Evolutionary conservation across 2,888 invertebrate species (phyloP), one percentile per base, ranked within the genome.

Genomic region (Catocala nupta): DNA sequence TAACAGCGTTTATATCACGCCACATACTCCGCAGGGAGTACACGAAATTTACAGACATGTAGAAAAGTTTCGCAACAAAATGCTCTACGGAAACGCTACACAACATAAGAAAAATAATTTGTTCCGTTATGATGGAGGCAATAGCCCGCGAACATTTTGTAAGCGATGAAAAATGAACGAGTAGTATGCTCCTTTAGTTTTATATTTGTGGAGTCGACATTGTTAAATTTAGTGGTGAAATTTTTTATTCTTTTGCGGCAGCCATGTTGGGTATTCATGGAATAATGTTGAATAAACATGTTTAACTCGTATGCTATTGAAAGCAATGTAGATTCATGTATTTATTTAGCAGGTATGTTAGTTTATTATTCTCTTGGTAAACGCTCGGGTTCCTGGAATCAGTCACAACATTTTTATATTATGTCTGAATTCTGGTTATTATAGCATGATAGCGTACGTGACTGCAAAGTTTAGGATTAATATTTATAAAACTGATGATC

Each of bases 131-230:
- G 70, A 63, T 73, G 73, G 74, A 76, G 70, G 75, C 77, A 80
- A 81, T 80, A 82, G 78, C 76, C 69, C 57, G 63, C 65, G 73
- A 80, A 77, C 81, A 82, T 74, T 81, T 80, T 77, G 77, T 77
- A 75, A 62, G 39, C 65, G 64, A 73, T 82, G 83, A 82, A 78
- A 79, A 81, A 84, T 85, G 80, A 63, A 78, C 71, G 68, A 70
- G 68, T 68, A 72, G 73, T 72, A 71, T 64, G 56, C 71, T 71
- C 55, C 69, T 74, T 63, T 68, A 65, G 68, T 75, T 76, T 73
- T 51, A 39, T 51, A 51, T 51, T 51, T 39, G 33, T n/a, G 34
- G 51, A n/a, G 51, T 5, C n/a, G 36, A 51, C 51, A 51, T 36
- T 49, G 49, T 34, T 33, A 25, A 48, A 39, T 57, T 54, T 54